These are phyloP conservation scores for Phenacoccus solenopsis DNA, from an alignment of 1,140 invertebrate genomes.

Conservation along the genomic window DNA sequence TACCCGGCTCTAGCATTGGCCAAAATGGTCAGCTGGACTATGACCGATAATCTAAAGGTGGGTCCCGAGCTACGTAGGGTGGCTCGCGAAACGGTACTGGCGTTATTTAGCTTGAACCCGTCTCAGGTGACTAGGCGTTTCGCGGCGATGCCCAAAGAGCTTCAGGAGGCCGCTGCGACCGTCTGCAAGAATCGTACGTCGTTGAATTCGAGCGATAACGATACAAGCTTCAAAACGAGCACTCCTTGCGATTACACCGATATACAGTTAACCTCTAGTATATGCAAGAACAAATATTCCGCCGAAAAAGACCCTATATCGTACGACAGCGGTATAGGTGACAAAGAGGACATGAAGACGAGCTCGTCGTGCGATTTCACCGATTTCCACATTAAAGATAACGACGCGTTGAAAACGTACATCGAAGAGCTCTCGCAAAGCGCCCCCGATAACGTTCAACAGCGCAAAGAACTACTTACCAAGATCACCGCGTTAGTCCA, in stretches of 20 bases:
- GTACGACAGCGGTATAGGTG: not conserved
- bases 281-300: not conserved
- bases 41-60: conserved; percentile 47
- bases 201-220: not conserved
- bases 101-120: conserved; percentile 80
- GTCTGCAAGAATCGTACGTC: conserved; percentile 50
- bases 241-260: not conserved
- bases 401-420: not conserved
- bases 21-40: conserved; percentile 40
- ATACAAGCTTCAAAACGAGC: not conserved
- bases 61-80: conserved; percentile 61
- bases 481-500: not conserved
- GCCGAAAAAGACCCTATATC: not conserved
- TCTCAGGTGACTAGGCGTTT: conserved; percentile 73
- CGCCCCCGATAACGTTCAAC: not conserved
- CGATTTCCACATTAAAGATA: not conserved
- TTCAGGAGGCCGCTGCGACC: conserved; percentile 63
- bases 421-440: not conserved
- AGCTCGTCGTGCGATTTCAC: not conserved
- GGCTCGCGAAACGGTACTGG: conserved; percentile 65
- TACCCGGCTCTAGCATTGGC: conserved; percentile 46
- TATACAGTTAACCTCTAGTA: not conserved
- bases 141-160: conserved; percentile 65
- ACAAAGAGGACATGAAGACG: not conserved
- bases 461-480: not conserved